These are phyloP conservation scores for Electrophaes corylata DNA, from an alignment of 2,888 invertebrate genomes.

Conservation along the genomic window DNA sequence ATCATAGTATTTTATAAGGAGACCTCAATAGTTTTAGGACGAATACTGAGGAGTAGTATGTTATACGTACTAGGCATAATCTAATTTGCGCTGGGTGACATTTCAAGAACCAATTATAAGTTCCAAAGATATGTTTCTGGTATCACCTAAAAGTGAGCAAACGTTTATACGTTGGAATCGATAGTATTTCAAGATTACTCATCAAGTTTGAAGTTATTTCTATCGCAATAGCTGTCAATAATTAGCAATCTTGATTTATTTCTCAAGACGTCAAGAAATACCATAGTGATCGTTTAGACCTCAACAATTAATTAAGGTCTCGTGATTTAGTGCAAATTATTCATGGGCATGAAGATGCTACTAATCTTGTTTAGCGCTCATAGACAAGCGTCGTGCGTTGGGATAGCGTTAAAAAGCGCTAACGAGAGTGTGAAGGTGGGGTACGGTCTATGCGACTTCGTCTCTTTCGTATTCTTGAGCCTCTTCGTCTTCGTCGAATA, in stretches of 20 bases:
- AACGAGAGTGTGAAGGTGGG: neutral
- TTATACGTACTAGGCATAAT: neutral
- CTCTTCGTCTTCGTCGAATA: slow-evolving; percentile 59
- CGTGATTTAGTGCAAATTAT: neutral
- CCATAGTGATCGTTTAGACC: neutral
- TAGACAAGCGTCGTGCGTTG: neutral
- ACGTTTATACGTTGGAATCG: neutral
- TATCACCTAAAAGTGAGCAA: neutral
- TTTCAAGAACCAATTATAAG: neutral
- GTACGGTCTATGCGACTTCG: slow-evolving; percentile 18
- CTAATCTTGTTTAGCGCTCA: neutral
- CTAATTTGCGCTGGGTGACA: neutral
- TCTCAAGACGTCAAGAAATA: neutral
- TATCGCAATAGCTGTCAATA: neutral
- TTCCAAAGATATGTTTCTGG: neutral
- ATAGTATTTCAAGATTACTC: neutral
- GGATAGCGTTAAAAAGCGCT: neutral
- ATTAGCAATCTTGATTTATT: neutral
- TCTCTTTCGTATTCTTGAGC: slow-evolving; percentile 30
- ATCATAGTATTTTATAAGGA: too few species aligned
- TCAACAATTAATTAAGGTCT: neutral
- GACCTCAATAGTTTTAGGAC: too few species aligned
- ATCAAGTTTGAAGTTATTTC: neutral
- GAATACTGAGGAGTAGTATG: too few species aligned
- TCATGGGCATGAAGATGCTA: neutral